Conservation (phyloP, 2,888 invertebrate genomes). For the Chouioia cunea region DNA sequence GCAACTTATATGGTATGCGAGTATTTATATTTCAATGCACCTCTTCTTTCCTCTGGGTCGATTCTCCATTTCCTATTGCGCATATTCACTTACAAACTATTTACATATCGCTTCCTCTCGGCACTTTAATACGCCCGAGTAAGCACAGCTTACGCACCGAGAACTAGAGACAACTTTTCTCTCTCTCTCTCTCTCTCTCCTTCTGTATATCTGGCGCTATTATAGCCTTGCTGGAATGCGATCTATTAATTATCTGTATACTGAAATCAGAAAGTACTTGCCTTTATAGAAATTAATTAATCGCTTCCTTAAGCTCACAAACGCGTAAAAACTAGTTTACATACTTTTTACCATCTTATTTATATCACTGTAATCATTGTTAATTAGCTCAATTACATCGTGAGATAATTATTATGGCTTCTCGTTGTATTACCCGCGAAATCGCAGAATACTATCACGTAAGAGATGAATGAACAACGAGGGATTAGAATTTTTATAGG, state of each 20-base stretch:
- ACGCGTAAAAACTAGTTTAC: constrained; percentile 19
- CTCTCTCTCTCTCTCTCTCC: too few species aligned
- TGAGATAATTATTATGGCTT: constrained; percentile 20
- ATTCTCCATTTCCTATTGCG: constrained; percentile 4
- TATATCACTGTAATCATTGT: constrained; percentile 17
- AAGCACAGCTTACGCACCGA: constrained; percentile 2
- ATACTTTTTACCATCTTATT: neutral
- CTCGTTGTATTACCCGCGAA: constrained; percentile 17
- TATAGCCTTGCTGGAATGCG: too few species aligned
- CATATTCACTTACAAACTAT: constrained; percentile 38
- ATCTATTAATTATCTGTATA: constrained; percentile 19
- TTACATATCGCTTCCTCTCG: constrained; percentile 43
- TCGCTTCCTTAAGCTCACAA: constrained; percentile 18
- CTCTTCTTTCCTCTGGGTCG: constrained; percentile 3
- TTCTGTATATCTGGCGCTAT: too few species aligned
- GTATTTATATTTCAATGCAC: constrained; percentile 1
- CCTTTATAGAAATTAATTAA: constrained; percentile 41
- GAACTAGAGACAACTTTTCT: constrained; percentile 36
- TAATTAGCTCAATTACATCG: constrained; percentile 40
- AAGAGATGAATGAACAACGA: constrained; percentile 9
- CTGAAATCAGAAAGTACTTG: neutral
- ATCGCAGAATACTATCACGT: constrained; percentile 1
- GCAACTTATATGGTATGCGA: neutral
- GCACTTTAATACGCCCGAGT: constrained; percentile 35
- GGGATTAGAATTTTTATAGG: constrained; percentile 25